Evolutionary conservation across 2,797 vertebrate species (phyloP), one percentile per base, ranked within the genome.

Genomic region (Myripristis murdjan): DNA sequence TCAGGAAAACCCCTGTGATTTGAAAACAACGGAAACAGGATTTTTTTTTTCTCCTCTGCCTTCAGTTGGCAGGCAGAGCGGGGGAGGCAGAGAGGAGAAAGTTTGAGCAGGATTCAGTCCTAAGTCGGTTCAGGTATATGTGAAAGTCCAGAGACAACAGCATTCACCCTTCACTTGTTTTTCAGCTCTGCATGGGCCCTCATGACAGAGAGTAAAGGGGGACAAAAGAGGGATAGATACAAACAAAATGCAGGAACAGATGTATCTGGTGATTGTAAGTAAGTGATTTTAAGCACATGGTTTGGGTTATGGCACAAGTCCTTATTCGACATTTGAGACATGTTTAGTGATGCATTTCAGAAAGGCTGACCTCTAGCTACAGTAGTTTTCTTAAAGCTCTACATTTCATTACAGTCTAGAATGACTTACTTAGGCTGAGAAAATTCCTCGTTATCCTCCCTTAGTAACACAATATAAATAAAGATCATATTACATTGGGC

Each of bases 1-100:
- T 18, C 43, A 68, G 75, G 82, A 82, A 88, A 84, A 75, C 79
- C 82, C 83, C 83, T 12, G 14, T 49, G 26, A 49, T 64, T 48
- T 64, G 14, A 54, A 31, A 59, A 69, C 33, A 28, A 26, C 56
- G 65, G 49, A 57, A 55, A 15, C 39, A 41, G 39, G 64, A 77
- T 44, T 56, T 24, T 52, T 83, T 77, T 75, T 31, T 31, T 31
- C 28, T 6, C 28, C 61, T 70, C 44, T 49, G 53, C 26, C 49
- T 58, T 73, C 43, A 46, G 43, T 46, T 46, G 16, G 20, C n/a
- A 2, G 12, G 8, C 11, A 41, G 43, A n/a, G 43, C 5, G 10
- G 14, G 1, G 14, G n/a, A 2, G 12, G 8, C 11, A 41, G 43
- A n/a, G 43, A 6, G 10, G 14, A 1, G 14, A 41, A 15, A 15